These are phyloP conservation scores for Arge pagana DNA, from an alignment of 2,888 invertebrate genomes.

Conservation along the genomic window DNA sequence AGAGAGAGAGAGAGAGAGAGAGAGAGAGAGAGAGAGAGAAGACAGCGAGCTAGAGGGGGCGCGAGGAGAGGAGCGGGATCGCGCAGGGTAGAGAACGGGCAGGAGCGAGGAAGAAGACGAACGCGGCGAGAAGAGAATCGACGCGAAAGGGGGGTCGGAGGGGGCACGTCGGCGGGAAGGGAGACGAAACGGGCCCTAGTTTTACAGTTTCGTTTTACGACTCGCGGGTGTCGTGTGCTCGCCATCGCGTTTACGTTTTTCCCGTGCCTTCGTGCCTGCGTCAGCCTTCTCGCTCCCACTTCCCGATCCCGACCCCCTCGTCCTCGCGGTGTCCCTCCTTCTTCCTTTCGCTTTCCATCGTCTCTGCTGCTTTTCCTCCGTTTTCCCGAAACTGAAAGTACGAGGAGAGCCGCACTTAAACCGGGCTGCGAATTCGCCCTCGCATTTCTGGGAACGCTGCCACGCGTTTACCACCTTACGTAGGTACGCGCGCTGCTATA, in stretches of 20 bases:
- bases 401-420: constrained; percentile 8
- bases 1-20: constrained; percentile 17
- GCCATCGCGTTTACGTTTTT: constrained; percentile 39
- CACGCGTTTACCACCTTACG: too few relatives aligned
- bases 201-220: constrained; percentile 53
- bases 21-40: neutral
- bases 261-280: constrained; percentile 17
- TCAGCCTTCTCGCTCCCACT: constrained; percentile 2
- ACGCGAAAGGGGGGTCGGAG: constrained; percentile 9
- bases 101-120: constrained; percentile 16
- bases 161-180: neutral
- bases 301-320: neutral
- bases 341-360: neutral
- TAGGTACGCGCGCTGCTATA: too few relatives aligned
- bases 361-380: constrained; percentile 2
- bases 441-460: too few relatives aligned
- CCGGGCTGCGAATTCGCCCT: neutral
- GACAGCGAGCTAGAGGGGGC: constrained; percentile 27
- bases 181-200: constrained; percentile 29
- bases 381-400: constrained; percentile 7
- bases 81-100: constrained; percentile 12
- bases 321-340: neutral
- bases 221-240: constrained; percentile 49
- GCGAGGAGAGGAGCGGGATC: constrained; percentile 31
- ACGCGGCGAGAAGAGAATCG: constrained; percentile 20